phyloP scores from a whole-genome alignment of 2,888 invertebrate genomes.

The Pammene aurita region DNA sequence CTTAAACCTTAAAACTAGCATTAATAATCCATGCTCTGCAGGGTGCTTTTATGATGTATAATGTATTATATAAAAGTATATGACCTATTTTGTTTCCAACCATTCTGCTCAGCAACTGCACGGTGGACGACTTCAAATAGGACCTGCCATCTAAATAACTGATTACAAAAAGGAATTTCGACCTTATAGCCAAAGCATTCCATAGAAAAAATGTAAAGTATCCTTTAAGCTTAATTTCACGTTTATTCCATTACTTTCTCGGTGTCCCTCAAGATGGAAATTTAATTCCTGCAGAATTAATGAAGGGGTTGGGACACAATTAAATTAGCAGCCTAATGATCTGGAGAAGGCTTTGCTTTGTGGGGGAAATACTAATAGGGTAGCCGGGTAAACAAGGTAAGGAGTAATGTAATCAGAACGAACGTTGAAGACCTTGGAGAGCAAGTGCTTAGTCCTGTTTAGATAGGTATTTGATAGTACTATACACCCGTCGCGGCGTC shows the following conservation, averaged over 20 bases:
- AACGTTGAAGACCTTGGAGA: not conserved
- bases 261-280: conserved; percentile 59
- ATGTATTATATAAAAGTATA: too few relatives aligned
- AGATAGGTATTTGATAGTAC: too few relatives aligned
- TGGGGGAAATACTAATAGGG: conserved; percentile 22
- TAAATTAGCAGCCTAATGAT: conserved; percentile 70
- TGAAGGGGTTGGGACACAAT: conserved; percentile 60
- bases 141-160: not conserved
- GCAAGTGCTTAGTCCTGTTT: not conserved
- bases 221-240: conserved; percentile 39
- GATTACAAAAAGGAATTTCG: not conserved
- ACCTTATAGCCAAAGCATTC: conserved; percentile 17
- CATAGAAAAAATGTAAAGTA: not conserved
- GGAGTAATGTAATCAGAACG: conserved; percentile 5
- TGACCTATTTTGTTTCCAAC: not conserved
- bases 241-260: conserved; percentile 55
- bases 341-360: conserved; percentile 50
- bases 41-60: too few relatives aligned
- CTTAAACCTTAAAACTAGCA: too few relatives aligned
- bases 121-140: conserved; percentile 4
- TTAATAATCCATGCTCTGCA: too few relatives aligned
- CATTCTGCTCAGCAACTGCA: not conserved
- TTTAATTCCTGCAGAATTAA: conserved; percentile 69
- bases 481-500: too few relatives aligned
- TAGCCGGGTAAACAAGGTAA: conserved; percentile 1